Conservation (phyloP, 2,113 vertebrate genomes). For the Xiphorhynchus elegans region DNA sequence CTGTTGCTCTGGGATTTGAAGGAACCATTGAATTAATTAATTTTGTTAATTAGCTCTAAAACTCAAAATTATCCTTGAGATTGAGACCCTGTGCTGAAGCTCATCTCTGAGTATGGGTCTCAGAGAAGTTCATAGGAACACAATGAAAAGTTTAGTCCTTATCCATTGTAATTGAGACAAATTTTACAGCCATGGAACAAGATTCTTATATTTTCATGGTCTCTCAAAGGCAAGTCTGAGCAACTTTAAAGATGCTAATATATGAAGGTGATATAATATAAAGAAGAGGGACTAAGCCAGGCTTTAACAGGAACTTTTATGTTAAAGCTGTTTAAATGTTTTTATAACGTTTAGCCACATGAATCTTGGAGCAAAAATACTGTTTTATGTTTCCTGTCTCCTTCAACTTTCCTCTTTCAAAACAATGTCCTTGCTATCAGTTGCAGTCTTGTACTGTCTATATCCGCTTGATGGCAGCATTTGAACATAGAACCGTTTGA, state of each 20-base stretch:
- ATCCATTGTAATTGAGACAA: neutral
- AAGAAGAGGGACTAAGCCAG: neutral
- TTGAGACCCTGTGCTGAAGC: neutral
- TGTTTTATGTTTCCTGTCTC: neutral
- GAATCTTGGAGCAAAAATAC: neutral
- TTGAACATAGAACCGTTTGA: neutral
- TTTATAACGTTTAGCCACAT: neutral
- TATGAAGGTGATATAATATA: neutral
- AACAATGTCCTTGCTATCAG: neutral
- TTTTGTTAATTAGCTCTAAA: neutral
- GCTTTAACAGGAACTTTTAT: neutral
- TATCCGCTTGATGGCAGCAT: slow-evolving; percentile 67
- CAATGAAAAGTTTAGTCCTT: neutral
- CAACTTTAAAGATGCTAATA: neutral
- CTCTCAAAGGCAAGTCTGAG: neutral
- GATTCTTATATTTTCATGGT: neutral
- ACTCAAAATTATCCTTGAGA: neutral
- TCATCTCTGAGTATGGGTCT: neutral
- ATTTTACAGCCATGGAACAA: neutral
- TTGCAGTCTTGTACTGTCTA: neutral
- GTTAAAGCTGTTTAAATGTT: neutral
- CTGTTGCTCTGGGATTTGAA: neutral
- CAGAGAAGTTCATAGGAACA: neutral
- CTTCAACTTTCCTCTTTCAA: neutral
- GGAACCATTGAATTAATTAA: neutral